Evolutionary conservation across 92 coral and sea anemone species (phyloP), one percentile per base, ranked within the genome.

Genomic region (Epizoanthus ramosus): DNA sequence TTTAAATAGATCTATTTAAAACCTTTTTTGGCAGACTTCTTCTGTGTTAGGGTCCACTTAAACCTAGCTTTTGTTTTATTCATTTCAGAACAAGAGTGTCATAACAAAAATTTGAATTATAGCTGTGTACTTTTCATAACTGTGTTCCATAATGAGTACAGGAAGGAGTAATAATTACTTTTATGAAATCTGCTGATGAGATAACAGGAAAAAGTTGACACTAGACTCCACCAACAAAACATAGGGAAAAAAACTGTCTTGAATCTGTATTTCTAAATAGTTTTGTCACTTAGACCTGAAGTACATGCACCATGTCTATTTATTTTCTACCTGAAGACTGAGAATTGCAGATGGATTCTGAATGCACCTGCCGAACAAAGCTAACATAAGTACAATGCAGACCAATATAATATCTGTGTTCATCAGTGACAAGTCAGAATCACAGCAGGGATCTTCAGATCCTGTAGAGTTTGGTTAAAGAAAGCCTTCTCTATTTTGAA

Each of bases 301-400:
- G 72, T 28, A 43, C 72, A 28, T 33, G 28, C 5, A 10, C 72
- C 3, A 8, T 21, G 15, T 3, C 10, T 41, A 71, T 7, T 60
- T 14, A 67, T 67, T 31, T 43, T 33, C 3, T 67, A 8, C 25
- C 71, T 63, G 57, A 61, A 61, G 59, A 68, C 68, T 75, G 17
- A 19, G 0, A 58, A 43, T 50, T 58, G 25, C 71, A 77, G 82
- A 77, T 77, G 82, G n/a, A 61, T 19, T 67, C 39, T 37, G 18
- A 19, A 39, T 37, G 66, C 82, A 77, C 82, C 82, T 77, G 82
- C 24, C 82, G 18, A 77, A 61, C 22, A 39, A 77, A 77, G 71
- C 56, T 41, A 77, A 22, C 41, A 65, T 59, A 61, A 61, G 71
- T 57, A 41, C 59, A 77, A 33, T 77, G 43, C 70, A 43, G 56